Percentiles rank a stretch among this genome's conserved stretches.
These are phyloP conservation scores for Mastomys natalensis DNA, from an alignment of 2,113 vertebrate species.

Conservation along the genomic window DNA sequence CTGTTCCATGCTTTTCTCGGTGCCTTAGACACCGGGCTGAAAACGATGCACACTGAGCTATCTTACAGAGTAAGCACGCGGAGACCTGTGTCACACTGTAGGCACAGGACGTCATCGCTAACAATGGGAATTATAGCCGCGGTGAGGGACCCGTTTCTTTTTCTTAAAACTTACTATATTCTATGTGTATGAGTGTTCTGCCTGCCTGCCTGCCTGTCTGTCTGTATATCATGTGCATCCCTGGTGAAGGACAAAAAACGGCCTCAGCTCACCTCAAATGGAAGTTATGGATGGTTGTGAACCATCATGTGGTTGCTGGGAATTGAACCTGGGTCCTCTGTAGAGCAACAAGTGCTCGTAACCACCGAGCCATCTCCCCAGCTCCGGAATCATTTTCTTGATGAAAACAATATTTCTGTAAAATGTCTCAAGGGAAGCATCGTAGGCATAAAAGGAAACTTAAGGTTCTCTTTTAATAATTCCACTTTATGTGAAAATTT, in stretches of 20 bases:
- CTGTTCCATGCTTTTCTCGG: background rate
- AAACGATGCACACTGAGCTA: slow-evolving; percentile 38
- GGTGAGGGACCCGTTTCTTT: slow-evolving; percentile 28
- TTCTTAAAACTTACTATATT: background rate
- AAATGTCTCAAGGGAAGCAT: slow-evolving; percentile 32
- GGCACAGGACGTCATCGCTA: background rate
- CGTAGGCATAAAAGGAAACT: background rate
- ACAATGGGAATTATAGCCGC: background rate
- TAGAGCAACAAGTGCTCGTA: background rate
- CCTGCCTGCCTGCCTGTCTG: background rate
- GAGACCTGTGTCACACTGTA: slow-evolving; percentile 25
- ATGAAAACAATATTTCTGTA: slow-evolving; percentile 48
- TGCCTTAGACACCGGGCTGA: slow-evolving; percentile 8
- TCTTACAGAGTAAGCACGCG: background rate
- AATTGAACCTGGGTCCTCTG: background rate
- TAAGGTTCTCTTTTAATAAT: slow-evolving; percentile 39
- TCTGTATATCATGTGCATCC: background rate
- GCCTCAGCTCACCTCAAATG: background rate
- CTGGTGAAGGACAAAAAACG: background rate
- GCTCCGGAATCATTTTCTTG: background rate
- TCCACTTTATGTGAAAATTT: slow-evolving; percentile 5
- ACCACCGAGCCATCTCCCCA: background rate
- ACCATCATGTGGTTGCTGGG: background rate
- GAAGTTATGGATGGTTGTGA: background rate
- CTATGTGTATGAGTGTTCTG: background rate